Evolutionary conservation across 1,140 invertebrate species (phyloP).

Genomic region (Magallana gigas): DNA sequence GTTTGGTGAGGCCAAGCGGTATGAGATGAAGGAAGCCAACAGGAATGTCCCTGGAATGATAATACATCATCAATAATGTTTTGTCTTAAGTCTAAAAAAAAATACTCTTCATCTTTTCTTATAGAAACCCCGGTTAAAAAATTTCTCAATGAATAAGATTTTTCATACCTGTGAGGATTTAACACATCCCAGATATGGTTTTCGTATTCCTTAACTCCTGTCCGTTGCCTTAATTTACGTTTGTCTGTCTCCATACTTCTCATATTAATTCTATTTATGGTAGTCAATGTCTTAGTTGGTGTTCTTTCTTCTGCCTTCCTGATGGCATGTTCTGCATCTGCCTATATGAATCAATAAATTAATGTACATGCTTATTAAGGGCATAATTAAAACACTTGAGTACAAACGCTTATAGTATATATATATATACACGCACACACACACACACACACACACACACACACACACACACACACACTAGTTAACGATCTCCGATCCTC

Average conservation of each 20-base stretch:
- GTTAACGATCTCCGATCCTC: no score
- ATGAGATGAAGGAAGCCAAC: constrained; percentile 19
- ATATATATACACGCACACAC: no score
- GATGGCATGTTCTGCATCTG: neutral
- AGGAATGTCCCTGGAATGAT: constrained; percentile 11
- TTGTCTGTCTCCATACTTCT: constrained; percentile 1
- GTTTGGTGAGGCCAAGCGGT: neutral
- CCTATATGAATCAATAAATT: neutral
- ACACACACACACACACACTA: no score
- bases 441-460: no score
- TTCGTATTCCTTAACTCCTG: neutral
- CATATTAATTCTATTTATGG: constrained; percentile 16
- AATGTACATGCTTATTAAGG: neutral
- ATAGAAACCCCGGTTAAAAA: no score
- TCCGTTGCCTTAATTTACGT: neutral
- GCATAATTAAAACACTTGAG: no score
- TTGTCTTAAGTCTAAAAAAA: no score
- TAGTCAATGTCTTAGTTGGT: constrained; percentile 20
- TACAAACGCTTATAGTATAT: no score
- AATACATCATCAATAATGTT: no score
- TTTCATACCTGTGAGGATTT: constrained; percentile 11
- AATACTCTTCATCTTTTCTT: no score
- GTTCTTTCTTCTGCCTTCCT: neutral
- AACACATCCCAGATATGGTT: neutral
- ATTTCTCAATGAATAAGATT: no score